These are phyloP conservation scores for Parelbella ahira DNA, from an alignment of 2,888 invertebrate species.

Conservation along the genomic window DNA sequence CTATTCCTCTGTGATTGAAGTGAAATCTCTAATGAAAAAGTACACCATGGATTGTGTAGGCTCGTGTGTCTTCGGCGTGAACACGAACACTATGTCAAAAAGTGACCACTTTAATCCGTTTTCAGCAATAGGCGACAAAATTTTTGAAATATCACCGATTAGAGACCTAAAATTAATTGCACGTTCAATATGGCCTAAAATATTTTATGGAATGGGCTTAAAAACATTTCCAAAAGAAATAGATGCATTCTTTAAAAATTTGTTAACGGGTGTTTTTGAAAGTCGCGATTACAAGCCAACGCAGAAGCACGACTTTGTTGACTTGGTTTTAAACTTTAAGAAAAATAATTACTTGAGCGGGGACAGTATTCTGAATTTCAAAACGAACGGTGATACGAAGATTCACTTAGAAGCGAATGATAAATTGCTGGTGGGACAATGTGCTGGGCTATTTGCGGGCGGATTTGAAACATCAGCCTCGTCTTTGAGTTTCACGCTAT, in stretches of 20 bases:
- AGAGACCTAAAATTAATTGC: conserved; percentile 37
- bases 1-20: conserved; percentile 35
- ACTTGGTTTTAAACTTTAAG: conserved; percentile 43
- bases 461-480: conserved; percentile 51
- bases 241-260: conserved; percentile 38
- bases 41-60: conserved; percentile 55
- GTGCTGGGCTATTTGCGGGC: conserved; percentile 66
- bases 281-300: conserved; percentile 39
- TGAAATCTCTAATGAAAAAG: conserved; percentile 37
- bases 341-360: conserved; percentile 41
- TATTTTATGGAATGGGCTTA: conserved; percentile 46
- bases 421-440: conserved; percentile 72
- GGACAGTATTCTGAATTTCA: conserved; percentile 43
- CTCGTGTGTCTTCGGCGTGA: conserved; percentile 50
- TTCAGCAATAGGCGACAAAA: conserved; percentile 36
- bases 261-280: conserved; percentile 41
- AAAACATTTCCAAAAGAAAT: conserved; percentile 35
- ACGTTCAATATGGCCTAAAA: conserved; percentile 44
- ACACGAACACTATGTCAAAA: conserved; percentile 42
- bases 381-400: conserved; percentile 20
- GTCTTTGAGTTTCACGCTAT: conserved; percentile 41
- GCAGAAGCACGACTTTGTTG: conserved; percentile 46
- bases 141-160: conserved; percentile 37
- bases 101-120: conserved; percentile 40
- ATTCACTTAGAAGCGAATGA: conserved; percentile 45